Conservation (phyloP, 2,797 vertebrate genomes). For the Hydrocynus forskahlii region DNA sequence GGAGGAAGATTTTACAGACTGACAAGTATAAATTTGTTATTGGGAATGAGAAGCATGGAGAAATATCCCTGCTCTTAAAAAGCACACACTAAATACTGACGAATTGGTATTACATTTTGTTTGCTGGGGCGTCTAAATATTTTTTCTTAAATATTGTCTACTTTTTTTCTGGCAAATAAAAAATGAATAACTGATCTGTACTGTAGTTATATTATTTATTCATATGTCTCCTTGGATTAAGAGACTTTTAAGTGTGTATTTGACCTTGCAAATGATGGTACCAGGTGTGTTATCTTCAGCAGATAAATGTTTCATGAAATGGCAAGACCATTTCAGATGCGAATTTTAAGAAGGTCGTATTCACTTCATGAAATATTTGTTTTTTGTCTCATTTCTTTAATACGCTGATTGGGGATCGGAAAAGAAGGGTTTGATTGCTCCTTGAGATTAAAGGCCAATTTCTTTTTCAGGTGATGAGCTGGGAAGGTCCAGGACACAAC, state of each 20-base stretch:
- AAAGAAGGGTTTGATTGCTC: background rate
- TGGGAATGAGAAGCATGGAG: no score
- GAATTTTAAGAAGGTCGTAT: background rate
- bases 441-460: constrained; percentile 7
- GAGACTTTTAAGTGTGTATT: constrained; percentile 10
- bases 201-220: no score
- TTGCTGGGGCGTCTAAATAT: no score
- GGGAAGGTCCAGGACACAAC: constrained; percentile 81
- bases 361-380: constrained; percentile 45
- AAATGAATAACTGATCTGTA: no score
- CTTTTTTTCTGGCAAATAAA: no score
- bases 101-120: no score
- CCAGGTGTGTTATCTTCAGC: background rate
- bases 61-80: no score
- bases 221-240: no score
- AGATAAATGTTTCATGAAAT: constrained; percentile 31
- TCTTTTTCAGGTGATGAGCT: constrained; percentile 88
- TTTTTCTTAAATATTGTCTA: no score
- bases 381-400: constrained; percentile 9
- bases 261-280: background rate
- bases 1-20: no score
- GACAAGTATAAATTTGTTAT: no score
- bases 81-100: no score
- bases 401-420: constrained; percentile 1
- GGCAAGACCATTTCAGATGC: background rate